phyloP scores from a whole-genome alignment of 2,113 vertebrate genomes.

The Pterophyllum scalare region DNA sequence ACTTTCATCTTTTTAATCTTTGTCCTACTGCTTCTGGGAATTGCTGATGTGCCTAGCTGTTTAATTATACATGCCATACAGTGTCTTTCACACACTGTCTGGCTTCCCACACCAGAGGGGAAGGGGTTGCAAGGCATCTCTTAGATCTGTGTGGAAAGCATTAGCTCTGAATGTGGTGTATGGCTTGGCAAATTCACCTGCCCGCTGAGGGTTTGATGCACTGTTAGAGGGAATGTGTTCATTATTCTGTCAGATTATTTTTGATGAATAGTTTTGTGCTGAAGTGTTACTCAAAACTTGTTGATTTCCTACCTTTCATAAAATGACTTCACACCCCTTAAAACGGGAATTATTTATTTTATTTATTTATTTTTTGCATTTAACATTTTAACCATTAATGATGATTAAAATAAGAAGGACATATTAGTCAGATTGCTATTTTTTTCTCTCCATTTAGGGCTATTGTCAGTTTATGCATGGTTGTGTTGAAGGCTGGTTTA shows the following conservation, averaged over 20 bases:
- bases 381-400: background rate
- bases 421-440: background rate
- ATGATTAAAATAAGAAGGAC: background rate
- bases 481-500: background rate
- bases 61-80: constrained; percentile 62
- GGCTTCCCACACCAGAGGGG: constrained; percentile 5
- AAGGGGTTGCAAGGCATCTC: background rate
- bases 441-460: background rate
- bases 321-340: background rate
- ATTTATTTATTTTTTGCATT: background rate
- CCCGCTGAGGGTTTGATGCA: background rate
- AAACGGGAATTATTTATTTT: background rate
- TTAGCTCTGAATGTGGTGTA: background rate
- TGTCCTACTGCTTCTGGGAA: constrained; percentile 56
- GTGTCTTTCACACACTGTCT: constrained; percentile 46
- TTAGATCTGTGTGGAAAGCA: constrained; percentile 16
- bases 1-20: constrained; percentile 66
- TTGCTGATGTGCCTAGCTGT: constrained; percentile 49
- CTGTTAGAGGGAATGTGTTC: background rate
- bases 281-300: background rate
- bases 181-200: constrained; percentile 11
- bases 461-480: background rate
- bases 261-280: constrained; percentile 5
- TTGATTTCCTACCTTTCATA: background rate
- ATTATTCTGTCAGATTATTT: background rate